These are phyloP conservation scores for Celastrina argiolus DNA, from an alignment of 2,888 invertebrate genomes.

Conservation along the genomic window DNA sequence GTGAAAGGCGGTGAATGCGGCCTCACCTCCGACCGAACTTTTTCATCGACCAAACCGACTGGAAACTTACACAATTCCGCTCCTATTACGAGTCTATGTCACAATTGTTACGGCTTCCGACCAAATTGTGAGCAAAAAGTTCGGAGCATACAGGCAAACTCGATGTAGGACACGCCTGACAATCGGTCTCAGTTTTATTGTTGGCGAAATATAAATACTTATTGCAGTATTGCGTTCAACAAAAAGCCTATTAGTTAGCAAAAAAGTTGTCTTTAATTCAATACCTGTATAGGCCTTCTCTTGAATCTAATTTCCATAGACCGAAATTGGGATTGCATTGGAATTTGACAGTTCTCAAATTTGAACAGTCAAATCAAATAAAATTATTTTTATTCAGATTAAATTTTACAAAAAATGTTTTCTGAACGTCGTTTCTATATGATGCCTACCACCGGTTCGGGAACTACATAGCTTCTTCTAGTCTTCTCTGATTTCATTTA, in stretches of 20 bases:
- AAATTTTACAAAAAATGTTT: too few relatives aligned
- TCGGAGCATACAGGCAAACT: background rate
- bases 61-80: conserved; percentile 24
- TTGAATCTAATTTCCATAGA: too few relatives aligned
- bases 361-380: too few relatives aligned
- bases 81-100: background rate
- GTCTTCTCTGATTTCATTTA: too few relatives aligned
- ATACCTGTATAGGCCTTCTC: too few relatives aligned
- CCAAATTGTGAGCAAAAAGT: background rate
- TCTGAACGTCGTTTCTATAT: too few relatives aligned
- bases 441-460: too few relatives aligned
- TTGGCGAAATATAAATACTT: background rate
- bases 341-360: too few relatives aligned
- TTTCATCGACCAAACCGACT: conserved; percentile 35
- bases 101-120: conserved; percentile 11
- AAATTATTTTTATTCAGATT: too few relatives aligned
- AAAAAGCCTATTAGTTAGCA: background rate
- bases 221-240: background rate
- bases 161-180: background rate
- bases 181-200: background rate
- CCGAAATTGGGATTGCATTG: too few relatives aligned
- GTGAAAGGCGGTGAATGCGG: conserved; percentile 77
- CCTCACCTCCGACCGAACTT: conserved; percentile 43
- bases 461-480: too few relatives aligned
- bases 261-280: background rate